Evolutionary conservation across 2,797 vertebrate species (phyloP), one percentile per base, ranked within the genome.

Genomic region (Muscicapa striata): DNA sequence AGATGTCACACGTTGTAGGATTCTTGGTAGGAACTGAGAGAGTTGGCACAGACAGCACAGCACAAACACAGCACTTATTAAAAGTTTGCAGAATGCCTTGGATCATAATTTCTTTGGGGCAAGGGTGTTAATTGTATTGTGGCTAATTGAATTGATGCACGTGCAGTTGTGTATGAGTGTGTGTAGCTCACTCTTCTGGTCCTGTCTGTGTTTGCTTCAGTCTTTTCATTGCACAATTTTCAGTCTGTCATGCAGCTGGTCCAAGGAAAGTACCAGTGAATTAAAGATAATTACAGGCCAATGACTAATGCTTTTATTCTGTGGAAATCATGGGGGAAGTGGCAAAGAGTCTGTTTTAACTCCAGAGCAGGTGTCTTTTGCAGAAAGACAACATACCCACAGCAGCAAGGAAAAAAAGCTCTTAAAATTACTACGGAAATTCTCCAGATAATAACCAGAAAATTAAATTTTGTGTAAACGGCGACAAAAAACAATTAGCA

Each of bases 401-500:
- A 49, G 68, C 40, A 88, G 61, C 21, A 69, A 61, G 41, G 9
- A 24, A 76, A 81, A 52, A 73, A 69, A 32, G 1, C 11, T 61
- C 49, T 63, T 54, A 68, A 90, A 89, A 91, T 62, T 36, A 26
- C 23, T 24, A 3, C 7, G 32, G 17, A 59, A 66, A 89, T 84
- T 72, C 73, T 91, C 54, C 57, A 73, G 86, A 62, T 88, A 95
- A 95, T 86, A 74, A 41, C 72, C 57, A 94, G 68, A 90, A 89
- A 96, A 95, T 91, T 89, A 94, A 94, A 95, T 52, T 48, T 82
- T 85, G 30, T 84, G 18, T 79, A 91, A 93, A 92, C 27, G 51
- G 89, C 79, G 57, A 72, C 58, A 69, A 89, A 73, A 59, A 84
- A 58, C 34, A 95, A 82, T 49, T 43, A 79, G 67, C 11, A 8